A percentile compares a stretch with the other conserved stretches of the same genome.
Evolutionary conservation across 2,113 vertebrate species (phyloP).

Genomic region (Axis porcinus): DNA sequence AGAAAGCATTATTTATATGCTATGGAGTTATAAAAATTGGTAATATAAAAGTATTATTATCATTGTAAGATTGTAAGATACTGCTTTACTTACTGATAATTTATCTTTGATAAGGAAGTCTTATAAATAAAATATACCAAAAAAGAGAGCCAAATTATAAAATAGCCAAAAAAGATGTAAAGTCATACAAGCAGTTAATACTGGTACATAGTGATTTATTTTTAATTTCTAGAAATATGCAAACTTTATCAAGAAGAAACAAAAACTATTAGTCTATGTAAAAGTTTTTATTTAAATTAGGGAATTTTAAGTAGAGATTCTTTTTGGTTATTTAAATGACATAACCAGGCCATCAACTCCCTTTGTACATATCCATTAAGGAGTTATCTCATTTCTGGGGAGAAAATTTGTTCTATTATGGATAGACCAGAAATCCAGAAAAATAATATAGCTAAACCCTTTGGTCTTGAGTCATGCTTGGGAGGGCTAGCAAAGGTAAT

Average conservation of each 20-base stretch:
- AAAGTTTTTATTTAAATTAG: slow-evolving; percentile 25
- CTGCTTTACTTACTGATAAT: background rate
- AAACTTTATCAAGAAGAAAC: background rate
- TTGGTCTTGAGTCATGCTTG: background rate
- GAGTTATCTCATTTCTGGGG: background rate
- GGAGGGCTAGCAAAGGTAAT: background rate
- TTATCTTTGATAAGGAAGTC: slow-evolving; percentile 10
- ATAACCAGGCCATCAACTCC: background rate
- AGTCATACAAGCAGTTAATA: background rate
- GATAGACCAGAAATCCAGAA: background rate
- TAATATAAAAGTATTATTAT: background rate
- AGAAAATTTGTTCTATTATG: background rate
- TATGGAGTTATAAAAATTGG: background rate
- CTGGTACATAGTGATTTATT: background rate
- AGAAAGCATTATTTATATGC: background rate
- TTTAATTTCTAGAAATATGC: background rate
- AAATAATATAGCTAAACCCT: background rate
- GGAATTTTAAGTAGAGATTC: background rate
- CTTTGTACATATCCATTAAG: background rate
- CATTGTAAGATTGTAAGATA: background rate
- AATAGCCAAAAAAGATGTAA: background rate
- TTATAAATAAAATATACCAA: background rate
- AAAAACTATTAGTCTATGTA: background rate
- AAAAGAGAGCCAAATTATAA: slow-evolving; percentile 35
- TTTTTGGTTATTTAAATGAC: background rate